Evolutionary conservation across 2,888 invertebrate species (phyloP), one percentile per base, ranked within the genome.

Genomic region (Sminthurides aquaticus): DNA sequence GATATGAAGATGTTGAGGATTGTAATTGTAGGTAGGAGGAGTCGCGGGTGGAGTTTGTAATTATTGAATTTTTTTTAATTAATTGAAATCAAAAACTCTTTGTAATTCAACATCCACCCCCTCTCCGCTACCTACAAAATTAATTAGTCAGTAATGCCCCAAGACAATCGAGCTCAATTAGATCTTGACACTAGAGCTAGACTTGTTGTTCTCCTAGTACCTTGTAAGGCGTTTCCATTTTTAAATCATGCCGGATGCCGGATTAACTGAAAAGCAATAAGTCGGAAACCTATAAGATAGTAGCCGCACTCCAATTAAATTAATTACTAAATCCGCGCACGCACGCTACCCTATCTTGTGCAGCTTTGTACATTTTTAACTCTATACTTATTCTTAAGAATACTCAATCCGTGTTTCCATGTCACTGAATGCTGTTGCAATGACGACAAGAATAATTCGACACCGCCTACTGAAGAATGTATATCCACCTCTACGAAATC

Each of bases 111-210:
- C n/a, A n/a, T n/a, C n/a, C n/a, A n/a, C n/a, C n/a, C n/a, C n/a
- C n/a, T n/a, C n/a, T n/a, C n/a, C n/a, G n/a, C n/a, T n/a, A n/a
- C n/a, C n/a, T n/a, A n/a, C n/a, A n/a, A n/a, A n/a, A n/a, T n/a
- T n/a, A n/a, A n/a, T n/a, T n/a, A n/a, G n/a, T n/a, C n/a, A n/a
- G n/a, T n/a, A n/a, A n/a, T 34, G 15, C 43, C 22, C 22, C 52
- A 52, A 52, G 52, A 52, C 52, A 52, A 52, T 52, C 52, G 52
- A 52, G 52, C 52, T 52, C 52, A 52, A 52, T 22, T 52, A 52
- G 20, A 20, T 52, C 52, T 52, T 20, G 20, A 5, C 20, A 8
- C 52, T 52, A 52, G 22, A 22, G 22, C 52, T 52, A 52, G 20
- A 52, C 52, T 52, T 52, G 20, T 20, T 52, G 20, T 52, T 52